phyloP scores from a whole-genome alignment of 1,140 invertebrate species.

The Drosophila mayri region DNA sequence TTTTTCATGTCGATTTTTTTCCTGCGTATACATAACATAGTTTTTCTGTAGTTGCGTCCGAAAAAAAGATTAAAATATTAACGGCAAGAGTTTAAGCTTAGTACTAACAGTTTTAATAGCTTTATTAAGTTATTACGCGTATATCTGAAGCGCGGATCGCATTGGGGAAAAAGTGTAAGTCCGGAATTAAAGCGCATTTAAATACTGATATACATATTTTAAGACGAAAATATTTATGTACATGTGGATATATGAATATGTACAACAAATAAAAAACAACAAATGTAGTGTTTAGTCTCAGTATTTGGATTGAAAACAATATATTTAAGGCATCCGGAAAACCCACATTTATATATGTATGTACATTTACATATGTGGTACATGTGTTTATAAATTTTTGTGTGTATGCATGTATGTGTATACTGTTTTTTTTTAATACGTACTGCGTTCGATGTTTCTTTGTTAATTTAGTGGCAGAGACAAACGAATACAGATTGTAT shows the following conservation, averaged over 20 bases:
- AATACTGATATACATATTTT: constrained; percentile 16
- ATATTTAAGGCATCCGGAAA: not conserved
- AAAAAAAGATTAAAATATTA: constrained; percentile 17
- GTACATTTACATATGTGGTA: constrained; percentile 3
- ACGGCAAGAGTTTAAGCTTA: not conserved
- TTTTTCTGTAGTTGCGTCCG: constrained; percentile 25
- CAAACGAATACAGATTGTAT: not conserved
- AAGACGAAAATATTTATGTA: constrained; percentile 12
- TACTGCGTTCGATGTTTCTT: constrained; percentile 9
- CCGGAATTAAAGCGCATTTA: not conserved
- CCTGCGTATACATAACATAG: constrained; percentile 37
- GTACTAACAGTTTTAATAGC: not conserved
- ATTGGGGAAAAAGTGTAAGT: constrained; percentile 7
- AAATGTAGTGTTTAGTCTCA: not conserved
- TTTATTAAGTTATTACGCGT: not conserved
- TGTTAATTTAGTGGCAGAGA: not conserved
- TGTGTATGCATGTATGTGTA: constrained; percentile 12
- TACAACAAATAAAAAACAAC: constrained; percentile 1
- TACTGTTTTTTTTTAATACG: not conserved
- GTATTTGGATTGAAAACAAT: not conserved
- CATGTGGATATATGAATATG: not conserved
- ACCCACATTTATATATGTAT: constrained; percentile 3
- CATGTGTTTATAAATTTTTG: constrained; percentile 14
- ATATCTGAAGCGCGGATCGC: not conserved
- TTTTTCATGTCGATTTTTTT: constrained; percentile 20